These are phyloP conservation scores for Phthorimaea operculella DNA, from an alignment of 1,140 invertebrate species.

Conservation along the genomic window DNA sequence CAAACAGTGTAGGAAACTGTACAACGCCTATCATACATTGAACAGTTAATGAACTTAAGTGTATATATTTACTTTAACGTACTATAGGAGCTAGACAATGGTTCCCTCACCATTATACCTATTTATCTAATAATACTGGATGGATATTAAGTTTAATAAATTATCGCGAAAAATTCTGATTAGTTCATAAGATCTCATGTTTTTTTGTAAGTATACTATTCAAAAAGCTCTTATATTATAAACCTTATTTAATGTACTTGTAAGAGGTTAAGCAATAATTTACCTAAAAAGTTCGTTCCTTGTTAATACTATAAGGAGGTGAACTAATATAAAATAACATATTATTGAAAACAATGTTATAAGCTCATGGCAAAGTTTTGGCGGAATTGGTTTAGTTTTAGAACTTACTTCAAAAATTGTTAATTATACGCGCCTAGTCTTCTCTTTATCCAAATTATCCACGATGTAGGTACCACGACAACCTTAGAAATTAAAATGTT, in stretches of 20 bases:
- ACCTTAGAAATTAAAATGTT: too few relatives aligned
- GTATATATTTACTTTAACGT: conserved; percentile 26
- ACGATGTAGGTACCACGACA: too few relatives aligned
- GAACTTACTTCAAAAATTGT: too few relatives aligned
- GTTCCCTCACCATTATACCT: conserved; percentile 43
- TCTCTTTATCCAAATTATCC: too few relatives aligned
- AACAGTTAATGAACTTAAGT: conserved; percentile 43
- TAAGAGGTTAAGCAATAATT: conserved; percentile 44
- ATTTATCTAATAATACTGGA: conserved; percentile 66
- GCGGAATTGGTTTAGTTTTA: conserved; percentile 12
- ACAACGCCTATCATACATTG: conserved; percentile 16
- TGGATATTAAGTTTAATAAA: conserved; percentile 63
- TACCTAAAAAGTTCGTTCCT: conserved; percentile 33
- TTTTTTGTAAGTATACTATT: conserved; percentile 60
- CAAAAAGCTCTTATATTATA: conserved; percentile 62
- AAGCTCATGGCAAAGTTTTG: conserved; percentile 37
- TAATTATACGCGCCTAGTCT: too few relatives aligned
- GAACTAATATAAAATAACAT: conserved; percentile 25
- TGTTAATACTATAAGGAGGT: conserved; percentile 21
- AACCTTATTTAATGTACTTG: conserved; percentile 47
- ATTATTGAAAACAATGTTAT: conserved; percentile 35
- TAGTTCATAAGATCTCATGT: conserved; percentile 61
- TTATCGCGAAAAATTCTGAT: conserved; percentile 58
- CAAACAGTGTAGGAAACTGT: not conserved
- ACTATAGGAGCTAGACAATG: conserved; percentile 54